Evolutionary conservation across 2,113 vertebrate species (phyloP).

Genomic region (Narcine bancroftii): DNA sequence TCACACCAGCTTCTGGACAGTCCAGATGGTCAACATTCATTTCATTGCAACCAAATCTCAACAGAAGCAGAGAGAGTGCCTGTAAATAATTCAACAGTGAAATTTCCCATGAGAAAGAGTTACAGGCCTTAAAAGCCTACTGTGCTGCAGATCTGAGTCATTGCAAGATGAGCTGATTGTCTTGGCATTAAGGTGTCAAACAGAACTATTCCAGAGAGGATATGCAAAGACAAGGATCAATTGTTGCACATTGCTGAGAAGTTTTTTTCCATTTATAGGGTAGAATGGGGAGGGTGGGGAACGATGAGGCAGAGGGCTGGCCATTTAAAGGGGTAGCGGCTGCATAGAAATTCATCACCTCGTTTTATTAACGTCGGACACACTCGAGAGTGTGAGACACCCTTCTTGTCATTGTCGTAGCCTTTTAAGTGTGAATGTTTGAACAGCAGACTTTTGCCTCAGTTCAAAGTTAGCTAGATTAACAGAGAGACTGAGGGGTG

Average conservation of each 20-base stretch:
- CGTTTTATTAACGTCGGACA: neutral
- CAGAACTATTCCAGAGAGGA: neutral
- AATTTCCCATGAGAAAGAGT: constrained; percentile 2
- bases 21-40: constrained; percentile 20
- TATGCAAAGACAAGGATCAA: neutral
- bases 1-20: neutral
- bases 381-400: too few relatives aligned
- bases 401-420: neutral
- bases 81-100: constrained; percentile 7
- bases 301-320: too few relatives aligned
- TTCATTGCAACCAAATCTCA: constrained; percentile 5
- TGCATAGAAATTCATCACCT: neutral
- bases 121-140: constrained; percentile 16
- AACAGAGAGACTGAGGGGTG: neutral
- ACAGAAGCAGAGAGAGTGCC: neutral
- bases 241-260: neutral
- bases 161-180: constrained; percentile 11
- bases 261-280: neutral
- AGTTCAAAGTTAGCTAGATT: neutral
- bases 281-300: too few relatives aligned
- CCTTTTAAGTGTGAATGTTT: neutral
- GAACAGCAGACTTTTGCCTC: neutral
- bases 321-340: neutral
- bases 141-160: neutral
- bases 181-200: neutral